A percentile compares a stretch with the other conserved stretches of the same genome.
Evolutionary conservation across 2,113 vertebrate genomes (phyloP).

Genomic region (Odontesthes bonariensis): DNA sequence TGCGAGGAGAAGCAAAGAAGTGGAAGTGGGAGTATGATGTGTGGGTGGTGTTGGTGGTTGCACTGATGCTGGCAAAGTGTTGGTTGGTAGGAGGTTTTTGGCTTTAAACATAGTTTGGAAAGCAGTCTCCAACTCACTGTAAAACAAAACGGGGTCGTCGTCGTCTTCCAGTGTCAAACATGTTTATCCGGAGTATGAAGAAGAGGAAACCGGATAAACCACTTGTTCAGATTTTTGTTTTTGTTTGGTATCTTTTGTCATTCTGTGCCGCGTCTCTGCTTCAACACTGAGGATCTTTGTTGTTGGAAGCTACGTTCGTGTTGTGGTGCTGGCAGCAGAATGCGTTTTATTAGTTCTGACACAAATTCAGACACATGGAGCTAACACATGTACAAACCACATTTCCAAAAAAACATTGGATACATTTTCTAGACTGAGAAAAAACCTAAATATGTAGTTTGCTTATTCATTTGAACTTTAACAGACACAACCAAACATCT

Average conservation of each 20-base stretch:
- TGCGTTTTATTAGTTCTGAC: background rate
- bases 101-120: constrained; percentile 28
- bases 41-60: constrained; percentile 38
- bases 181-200: constrained; percentile 19
- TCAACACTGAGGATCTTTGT: background rate
- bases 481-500: too few species aligned
- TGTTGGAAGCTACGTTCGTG: background rate
- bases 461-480: too few species aligned
- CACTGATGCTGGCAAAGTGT: constrained; percentile 13
- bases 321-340: background rate
- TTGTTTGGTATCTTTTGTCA: constrained; percentile 4
- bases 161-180: constrained; percentile 3
- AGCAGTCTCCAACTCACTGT: constrained; percentile 23
- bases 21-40: constrained; percentile 11
- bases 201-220: constrained; percentile 10
- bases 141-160: constrained; percentile 25
- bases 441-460: too few species aligned
- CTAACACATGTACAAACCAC: background rate
- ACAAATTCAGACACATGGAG: background rate
- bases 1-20: constrained; percentile 10
- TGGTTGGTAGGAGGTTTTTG: constrained; percentile 35
- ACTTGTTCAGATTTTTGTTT: constrained; percentile 7
- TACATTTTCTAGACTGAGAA: too few species aligned
- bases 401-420: background rate
- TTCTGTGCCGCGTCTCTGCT: background rate